Conservation (phyloP, 1,140 invertebrate genomes). For the Kradibia gibbosae region DNA sequence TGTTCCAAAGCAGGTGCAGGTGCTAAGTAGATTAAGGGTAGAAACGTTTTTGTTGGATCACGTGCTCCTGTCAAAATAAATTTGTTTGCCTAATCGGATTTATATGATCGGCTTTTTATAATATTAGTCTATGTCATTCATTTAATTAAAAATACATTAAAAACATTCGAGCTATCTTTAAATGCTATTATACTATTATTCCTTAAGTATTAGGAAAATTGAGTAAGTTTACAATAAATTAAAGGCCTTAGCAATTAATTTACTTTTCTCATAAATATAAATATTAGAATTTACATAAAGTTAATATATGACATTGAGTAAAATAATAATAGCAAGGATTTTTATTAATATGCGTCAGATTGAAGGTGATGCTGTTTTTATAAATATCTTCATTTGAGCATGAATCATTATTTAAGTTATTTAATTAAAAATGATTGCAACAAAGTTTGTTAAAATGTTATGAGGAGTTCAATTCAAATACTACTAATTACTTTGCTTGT, state of each 20-base stretch:
- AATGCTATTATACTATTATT: neutral
- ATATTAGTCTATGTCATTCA: neutral
- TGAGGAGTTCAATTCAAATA: conserved; percentile 66
- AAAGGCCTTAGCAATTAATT: too few species aligned
- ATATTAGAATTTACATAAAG: too few species aligned
- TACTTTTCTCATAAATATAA: too few species aligned
- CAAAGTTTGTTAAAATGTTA: conserved; percentile 70
- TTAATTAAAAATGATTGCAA: conserved; percentile 11
- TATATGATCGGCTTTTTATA: conserved; percentile 55
- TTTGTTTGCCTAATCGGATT: conserved; percentile 65
- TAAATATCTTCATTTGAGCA: too few species aligned
- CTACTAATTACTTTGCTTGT: conserved; percentile 64
- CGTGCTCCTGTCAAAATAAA: conserved; percentile 69
- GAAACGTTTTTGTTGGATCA: conserved; percentile 69
- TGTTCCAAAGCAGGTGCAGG: conserved; percentile 63
- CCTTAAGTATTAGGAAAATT: neutral
- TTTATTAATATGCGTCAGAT: neutral
- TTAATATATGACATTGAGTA: too few species aligned
- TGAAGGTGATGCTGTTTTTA: too few species aligned
- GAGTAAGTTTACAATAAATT: neutral
- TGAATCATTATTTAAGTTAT: neutral
- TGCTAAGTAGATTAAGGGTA: conserved; percentile 64
- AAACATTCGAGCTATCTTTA: neutral
- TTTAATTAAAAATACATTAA: conserved; percentile 21
- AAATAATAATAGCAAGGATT: neutral